These are phyloP conservation scores for Phallusia fumigata DNA, from an alignment of 23 tunicate genomes.

Conservation along the genomic window DNA sequence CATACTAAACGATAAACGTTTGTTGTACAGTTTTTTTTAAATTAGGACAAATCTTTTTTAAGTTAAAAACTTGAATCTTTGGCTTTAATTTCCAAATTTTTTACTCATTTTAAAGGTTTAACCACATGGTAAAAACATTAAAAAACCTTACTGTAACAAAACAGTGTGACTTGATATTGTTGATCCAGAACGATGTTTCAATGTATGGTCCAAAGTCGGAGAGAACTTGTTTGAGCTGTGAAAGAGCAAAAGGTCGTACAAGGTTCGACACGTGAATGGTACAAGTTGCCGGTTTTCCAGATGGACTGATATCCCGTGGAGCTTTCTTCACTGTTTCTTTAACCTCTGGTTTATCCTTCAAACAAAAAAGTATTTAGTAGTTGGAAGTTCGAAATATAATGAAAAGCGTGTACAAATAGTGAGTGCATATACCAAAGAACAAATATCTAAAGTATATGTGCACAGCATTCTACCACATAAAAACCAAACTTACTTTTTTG, in stretches of 20 bases:
- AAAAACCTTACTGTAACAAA: slow-evolving; percentile 70
- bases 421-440: too few relatives aligned
- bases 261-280: slow-evolving; percentile 78
- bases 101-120: too few relatives aligned
- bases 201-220: slow-evolving; percentile 58
- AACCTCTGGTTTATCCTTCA: not conserved
- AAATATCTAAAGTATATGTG: too few relatives aligned
- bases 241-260: slow-evolving; percentile 87
- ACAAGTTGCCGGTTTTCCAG: slow-evolving; percentile 39
- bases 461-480: too few relatives aligned
- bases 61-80: too few relatives aligned
- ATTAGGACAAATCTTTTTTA: not conserved
- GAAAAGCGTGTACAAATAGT: too few relatives aligned
- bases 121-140: too few relatives aligned
- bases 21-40: too few relatives aligned
- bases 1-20: slow-evolving; percentile 49
- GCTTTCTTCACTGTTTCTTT: slow-evolving; percentile 14
- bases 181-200: slow-evolving; percentile 92
- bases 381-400: too few relatives aligned
- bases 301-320: slow-evolving; percentile 51
- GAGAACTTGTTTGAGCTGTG: slow-evolving; percentile 76
- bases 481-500: not conserved
- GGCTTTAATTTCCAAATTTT: not conserved
- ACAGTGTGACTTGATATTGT: slow-evolving; percentile 92
- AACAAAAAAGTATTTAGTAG: too few relatives aligned